Base-by-base conservation (phyloP, 1,140 invertebrate genomes). In the Solen grandis region DNA sequence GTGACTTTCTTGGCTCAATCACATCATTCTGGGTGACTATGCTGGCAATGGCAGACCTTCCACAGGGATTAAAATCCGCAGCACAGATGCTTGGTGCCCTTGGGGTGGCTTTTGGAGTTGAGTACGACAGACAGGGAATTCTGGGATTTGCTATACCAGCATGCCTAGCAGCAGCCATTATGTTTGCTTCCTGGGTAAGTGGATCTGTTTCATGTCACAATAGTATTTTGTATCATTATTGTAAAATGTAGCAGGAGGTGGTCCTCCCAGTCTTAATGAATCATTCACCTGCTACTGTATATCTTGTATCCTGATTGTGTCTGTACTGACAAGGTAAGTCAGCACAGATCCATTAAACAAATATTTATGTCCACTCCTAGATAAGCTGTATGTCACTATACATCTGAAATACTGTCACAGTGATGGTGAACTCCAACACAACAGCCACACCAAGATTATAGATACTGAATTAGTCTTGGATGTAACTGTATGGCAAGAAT, bases 1-100 rank as follows among this genome's bases (percentile, higher is more conserved):
- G 96, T 59, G 97, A 98, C 89, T 98, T 98, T 88, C 97, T 96
- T 90, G 96, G 95, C 72, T 96, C 96, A 0, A 93, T 97, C 5
- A 92, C 97, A 57, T 95, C 96, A 0, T 96, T 98, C 85, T 98
- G 96, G 96, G 95, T 98, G 4, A 98, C 97, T 0, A 88, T 98
- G 0, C 94, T 98, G 29, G 96, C 96, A 1, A 97, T 98, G 95
- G 95, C 96, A 1, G 94, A 95, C 60, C 92, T 97, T 35, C 94
- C 94, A 0, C 54, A 84, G 5, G 27, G 93, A 29, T 86, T 95
- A 0, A 94, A 95, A 2, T 95, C 95, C 0, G 93, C 96, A n/a
- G 93, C 95, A 13, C 96, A 97, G 87, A 94, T 97, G 85, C 91
- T 94, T 1, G 97, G 97, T n/a, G 96, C 96, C 0, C 94, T 98